Base-by-base conservation (phyloP, 2,888 invertebrate species). In the Myopa tessellatipennis region DNA sequence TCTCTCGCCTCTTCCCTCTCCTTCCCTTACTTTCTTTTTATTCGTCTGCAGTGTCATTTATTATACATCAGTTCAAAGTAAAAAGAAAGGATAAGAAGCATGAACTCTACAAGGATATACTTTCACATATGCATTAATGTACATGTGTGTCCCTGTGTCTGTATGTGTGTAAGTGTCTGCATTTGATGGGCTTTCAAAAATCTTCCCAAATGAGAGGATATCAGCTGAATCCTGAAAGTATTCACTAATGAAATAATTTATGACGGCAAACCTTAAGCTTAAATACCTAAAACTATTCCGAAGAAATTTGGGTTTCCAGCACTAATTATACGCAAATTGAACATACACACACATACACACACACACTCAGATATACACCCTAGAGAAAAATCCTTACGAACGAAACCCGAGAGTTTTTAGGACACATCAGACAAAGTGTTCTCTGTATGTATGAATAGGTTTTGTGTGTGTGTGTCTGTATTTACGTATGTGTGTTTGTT, bases 141-240 rank as follows among this genome's bases (percentile, higher is more conserved):
- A 36, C 36, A 16, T 38, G 52, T 55, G 63, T 74, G 63, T 70
- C 16, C 77, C 63, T 60, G n/a, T n/a, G 73, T 26, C 63, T 61
- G 74, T 55, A 52, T 18, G 73, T 26, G 77, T 77, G 76, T 80
- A 79, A 16, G 55, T 55, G 55, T 4, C 16, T 55, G 55, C 55
- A 1, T 10, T 55, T 55, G 55, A 14, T 45, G 45, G 45, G 45
- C 45, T 45, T 45, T 45, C 45, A 45, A 45, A 45, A 45, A 55
- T 55, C n/a, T 55, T 55, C 55, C n/a, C 55, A 55, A n/a, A 55
- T 55, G 55, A n/a, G 55, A 1, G 45, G 45, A 45, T 45, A 45
- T 45, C 45, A 45, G 10, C 7, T 45, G 55, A 55, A 10, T n/a
- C 55, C 55, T 4, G 16, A 55, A 55, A 55, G 55, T 55, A 55